Base-by-base conservation (phyloP, 2,113 vertebrate species). In the Gymnogyps californianus region DNA sequence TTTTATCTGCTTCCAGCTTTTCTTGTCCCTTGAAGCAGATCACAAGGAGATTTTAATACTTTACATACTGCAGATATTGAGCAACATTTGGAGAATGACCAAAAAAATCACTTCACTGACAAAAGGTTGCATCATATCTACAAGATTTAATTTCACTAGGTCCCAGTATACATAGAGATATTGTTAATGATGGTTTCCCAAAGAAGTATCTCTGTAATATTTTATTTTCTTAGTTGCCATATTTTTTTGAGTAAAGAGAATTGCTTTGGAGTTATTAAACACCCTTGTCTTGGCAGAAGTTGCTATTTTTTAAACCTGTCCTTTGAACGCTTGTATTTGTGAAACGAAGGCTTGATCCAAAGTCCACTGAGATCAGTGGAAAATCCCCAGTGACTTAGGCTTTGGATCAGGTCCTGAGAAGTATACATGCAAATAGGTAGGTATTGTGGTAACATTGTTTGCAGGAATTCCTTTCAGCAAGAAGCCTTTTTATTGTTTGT, bases 401-500 rank as follows among this genome's bases (percentile, higher is more conserved):
- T 92, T 93, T 97, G 89, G 90, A 95, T 90, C 62, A 12, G 46
- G 29, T 93, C 91, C 90, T 83, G 59, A 94, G 74, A 91, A 93
- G 52, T 84, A 78, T 74, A 70, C 29, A 24, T 61, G 51, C 61
- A 66, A 78, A 57, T 83, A 94, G 82, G 40, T 84, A 80, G 72
- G 51, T 58, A 88, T 95, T 92, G 77, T 51, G 66, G 91, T 92
- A 83, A 38, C 31, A 26, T 87, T 95, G 61, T 91, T 96, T 5
- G 2, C 75, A 91, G 32, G 87, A 95, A 95, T 46, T 96, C 91
- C 93, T 80, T 87, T 84, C 94, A 93, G 90, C 25, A 72, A 96
- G 81, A 97, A 97, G 89, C 96, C 92, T 97, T 97, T 98, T 98
- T 98, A 87, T 97, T 97, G 96, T 98, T 97, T 2, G 24, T 95